Conservation (phyloP, 2,888 invertebrate species). For the Acleris cristana region DNA sequence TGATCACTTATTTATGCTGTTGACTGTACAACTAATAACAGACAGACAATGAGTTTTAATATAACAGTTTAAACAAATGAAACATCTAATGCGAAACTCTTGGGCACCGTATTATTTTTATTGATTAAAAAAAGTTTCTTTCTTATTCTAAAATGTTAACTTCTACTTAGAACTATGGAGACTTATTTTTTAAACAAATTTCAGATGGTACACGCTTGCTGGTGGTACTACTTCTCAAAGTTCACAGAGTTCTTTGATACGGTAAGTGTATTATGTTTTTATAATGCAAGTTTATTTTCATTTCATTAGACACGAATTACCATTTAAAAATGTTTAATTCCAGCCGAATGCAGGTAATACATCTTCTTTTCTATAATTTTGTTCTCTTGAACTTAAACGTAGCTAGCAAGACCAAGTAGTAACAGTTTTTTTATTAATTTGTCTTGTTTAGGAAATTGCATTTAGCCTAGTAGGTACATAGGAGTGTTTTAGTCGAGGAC, state of each 20-base stretch:
- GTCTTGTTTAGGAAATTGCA: not conserved
- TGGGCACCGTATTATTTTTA: too few species aligned
- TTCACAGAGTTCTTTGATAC: slow-evolving; percentile 98
- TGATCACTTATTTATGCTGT: too few species aligned
- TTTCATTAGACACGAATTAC: slow-evolving; percentile 48
- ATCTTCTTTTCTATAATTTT: too few species aligned
- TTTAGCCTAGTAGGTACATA: too few species aligned
- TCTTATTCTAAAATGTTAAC: not conserved
- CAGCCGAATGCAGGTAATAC: too few species aligned
- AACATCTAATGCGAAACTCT: too few species aligned
- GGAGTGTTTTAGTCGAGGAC: too few species aligned
- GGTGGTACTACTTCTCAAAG: slow-evolving; percentile 98
- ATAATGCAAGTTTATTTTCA: not conserved
- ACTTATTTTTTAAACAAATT: slow-evolving; percentile 46
- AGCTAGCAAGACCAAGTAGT: too few species aligned
- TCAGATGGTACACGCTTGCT: slow-evolving; percentile 96
- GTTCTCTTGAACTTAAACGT: too few species aligned
- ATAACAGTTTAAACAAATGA: too few species aligned
- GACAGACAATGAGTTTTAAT: too few species aligned
- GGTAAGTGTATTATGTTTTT: slow-evolving; percentile 83
- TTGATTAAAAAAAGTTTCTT: not conserved
- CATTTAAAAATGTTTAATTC: not conserved
- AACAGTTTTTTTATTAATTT: not conserved
- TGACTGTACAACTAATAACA: too few species aligned
- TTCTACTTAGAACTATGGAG: not conserved